phyloP scores from a whole-genome alignment of 92 coral and sea anemone genomes.

The Metridium senile region DNA sequence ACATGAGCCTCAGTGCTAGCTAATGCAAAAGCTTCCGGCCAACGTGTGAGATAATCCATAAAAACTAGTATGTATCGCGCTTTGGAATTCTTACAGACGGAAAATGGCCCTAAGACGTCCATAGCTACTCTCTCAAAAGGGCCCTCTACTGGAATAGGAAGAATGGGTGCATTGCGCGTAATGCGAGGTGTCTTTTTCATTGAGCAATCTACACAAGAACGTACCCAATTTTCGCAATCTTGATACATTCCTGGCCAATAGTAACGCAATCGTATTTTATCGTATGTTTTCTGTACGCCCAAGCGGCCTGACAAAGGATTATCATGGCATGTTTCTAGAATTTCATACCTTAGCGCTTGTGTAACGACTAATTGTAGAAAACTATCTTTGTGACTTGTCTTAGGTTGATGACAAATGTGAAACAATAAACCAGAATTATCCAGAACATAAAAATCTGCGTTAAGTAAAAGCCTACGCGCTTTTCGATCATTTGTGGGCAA shows the following conservation, averaged over 20 bases:
- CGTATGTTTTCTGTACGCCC: conserved; percentile 58
- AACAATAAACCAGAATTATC: conserved; percentile 46
- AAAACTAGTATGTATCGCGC: conserved; percentile 45
- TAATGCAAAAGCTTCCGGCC: conserved; percentile 61
- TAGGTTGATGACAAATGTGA: conserved; percentile 38
- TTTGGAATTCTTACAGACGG: conserved; percentile 4
- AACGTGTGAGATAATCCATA: conserved; percentile 34
- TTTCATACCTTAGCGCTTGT: conserved; percentile 37
- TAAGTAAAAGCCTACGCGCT: conserved; percentile 30
- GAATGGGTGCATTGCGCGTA: conserved; percentile 32
- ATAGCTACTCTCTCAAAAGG: conserved; percentile 45
- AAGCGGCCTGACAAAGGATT: conserved; percentile 51
- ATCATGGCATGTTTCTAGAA: conserved; percentile 54
- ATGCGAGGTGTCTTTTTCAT: conserved; percentile 35
- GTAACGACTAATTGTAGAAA: conserved; percentile 49
- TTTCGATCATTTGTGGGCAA: conserved; percentile 31
- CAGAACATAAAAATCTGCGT: conserved; percentile 38
- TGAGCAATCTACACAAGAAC: conserved; percentile 48
- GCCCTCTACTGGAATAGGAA: conserved; percentile 48
- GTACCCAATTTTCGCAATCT: conserved; percentile 46
- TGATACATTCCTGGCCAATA: conserved; percentile 56
- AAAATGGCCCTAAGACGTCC: conserved; percentile 52
- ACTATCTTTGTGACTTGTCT: background rate
- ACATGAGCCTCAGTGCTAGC: conserved; percentile 39
- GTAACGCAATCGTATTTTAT: conserved; percentile 47